Base-by-base conservation (phyloP, 2,797 vertebrate genomes). In the Alosa sapidissima region DNA sequence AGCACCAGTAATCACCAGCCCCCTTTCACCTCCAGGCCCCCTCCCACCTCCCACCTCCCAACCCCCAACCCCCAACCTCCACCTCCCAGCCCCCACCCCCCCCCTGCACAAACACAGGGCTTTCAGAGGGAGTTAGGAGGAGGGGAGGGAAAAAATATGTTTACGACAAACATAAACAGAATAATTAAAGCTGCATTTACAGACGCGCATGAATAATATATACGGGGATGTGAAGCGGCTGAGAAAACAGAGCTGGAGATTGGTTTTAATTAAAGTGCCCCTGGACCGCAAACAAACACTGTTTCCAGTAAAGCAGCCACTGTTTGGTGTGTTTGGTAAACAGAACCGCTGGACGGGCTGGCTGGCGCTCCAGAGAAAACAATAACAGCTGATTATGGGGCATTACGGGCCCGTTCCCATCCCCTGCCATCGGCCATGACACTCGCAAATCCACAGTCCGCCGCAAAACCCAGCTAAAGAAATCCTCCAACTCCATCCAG, bases 271-370 rank as follows among this genome's bases (percentile, higher is more conserved):
- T 96, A 95, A 96, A 93, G 92, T 16, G 68, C 33, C 87, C 91
- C 93, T 93, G 90, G 94, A 95, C 94, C 93, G 93, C 93, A 95
- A 96, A 95, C 95, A 95, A 97, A 97, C 93, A 91, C 93, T 68
- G 85, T 88, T 96, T 96, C 96, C 96, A 97, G 95, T 93, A 91
- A 97, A 91, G 95, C 92, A 91, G 95, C 91, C 89, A 93, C 94
- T 96, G 95, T 94, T 96, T 95, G 92, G 94, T 94, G 94, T 94
- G 93, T 93, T 93, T 95, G 94, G 93, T 95, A 97, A 98, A 97
- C 97, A 97, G 95, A 94, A 94, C 95, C 93, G 93, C 93, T 95
- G 91, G 93, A 93, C 93, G 92, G 95, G 95, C 92, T 94, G 94
- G 96, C 95, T 94, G 96, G 95, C 95, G 91, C 94, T 96, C 93